Evolutionary conservation across 2,888 invertebrate species (phyloP).

Genomic region (Dinocampus coccinellae): DNA sequence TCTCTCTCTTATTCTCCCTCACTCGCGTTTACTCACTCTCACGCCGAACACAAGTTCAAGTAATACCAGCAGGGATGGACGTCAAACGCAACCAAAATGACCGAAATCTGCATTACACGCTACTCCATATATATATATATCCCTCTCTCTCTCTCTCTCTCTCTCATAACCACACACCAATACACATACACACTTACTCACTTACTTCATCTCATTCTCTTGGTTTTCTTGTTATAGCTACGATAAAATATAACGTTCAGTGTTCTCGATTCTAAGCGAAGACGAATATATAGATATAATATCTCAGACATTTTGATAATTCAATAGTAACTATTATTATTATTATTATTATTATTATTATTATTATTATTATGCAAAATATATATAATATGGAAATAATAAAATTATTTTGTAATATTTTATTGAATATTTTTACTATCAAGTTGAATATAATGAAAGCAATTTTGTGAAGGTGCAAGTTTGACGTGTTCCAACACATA

Average conservation of each 20-base stretch:
- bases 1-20: too few species aligned
- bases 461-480: not conserved
- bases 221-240: not conserved
- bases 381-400: too few species aligned
- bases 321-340: not conserved
- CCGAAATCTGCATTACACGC: constrained; percentile 63
- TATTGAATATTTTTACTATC: too few species aligned
- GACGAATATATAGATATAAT: not conserved
- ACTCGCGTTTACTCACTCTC: too few species aligned
- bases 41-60: constrained; percentile 65
- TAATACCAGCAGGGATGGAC: constrained; percentile 64
- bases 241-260: constrained; percentile 2
- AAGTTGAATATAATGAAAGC: too few species aligned
- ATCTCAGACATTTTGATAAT: not conserved
- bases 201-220: constrained; percentile 10
- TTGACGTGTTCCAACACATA: not conserved
- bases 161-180: too few species aligned
- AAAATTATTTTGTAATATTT: too few species aligned
- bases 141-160: constrained; percentile 21
- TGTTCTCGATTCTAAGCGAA: not conserved
- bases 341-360: not conserved
- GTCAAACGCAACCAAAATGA: constrained; percentile 66
- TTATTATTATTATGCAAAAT: not conserved
- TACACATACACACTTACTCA: too few species aligned
- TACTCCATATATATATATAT: constrained; percentile 29